A percentile compares a stretch with the other conserved stretches of the same genome.
phyloP scores from a whole-genome alignment of 2,888 invertebrate genomes.

The Axea sp. region DNA sequence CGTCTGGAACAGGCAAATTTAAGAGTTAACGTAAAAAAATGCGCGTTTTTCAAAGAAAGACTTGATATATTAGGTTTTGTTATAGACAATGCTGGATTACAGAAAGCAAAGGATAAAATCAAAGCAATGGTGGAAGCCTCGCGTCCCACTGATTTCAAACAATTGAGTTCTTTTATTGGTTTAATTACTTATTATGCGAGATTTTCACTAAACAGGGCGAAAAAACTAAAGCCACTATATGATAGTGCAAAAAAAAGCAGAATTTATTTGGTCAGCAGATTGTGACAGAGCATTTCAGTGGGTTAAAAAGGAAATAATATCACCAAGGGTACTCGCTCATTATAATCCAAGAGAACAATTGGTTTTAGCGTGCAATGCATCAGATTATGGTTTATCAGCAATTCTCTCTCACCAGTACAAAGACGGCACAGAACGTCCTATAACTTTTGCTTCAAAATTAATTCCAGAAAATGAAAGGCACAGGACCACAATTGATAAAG shows the following conservation, averaged over 20 bases:
- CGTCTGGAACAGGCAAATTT: slow-evolving; percentile 6
- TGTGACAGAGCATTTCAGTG: background rate
- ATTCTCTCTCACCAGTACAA: slow-evolving; percentile 34
- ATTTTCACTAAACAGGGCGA: slow-evolving; percentile 11
- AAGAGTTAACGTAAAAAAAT: slow-evolving; percentile 7
- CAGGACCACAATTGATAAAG: too few relatives aligned
- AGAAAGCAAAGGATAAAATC: slow-evolving; percentile 15
- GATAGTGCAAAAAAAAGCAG: slow-evolving; percentile 2
- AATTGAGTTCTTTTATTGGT: slow-evolving; percentile 17
- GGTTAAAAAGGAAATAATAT: background rate
- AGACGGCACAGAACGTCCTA: too few relatives aligned
- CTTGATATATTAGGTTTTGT: slow-evolving; percentile 14
- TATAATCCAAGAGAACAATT: too few relatives aligned
- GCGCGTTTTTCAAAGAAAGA: slow-evolving; percentile 8
- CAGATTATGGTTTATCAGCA: too few relatives aligned
- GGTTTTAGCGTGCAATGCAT: too few relatives aligned
- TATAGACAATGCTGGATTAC: slow-evolving; percentile 13
- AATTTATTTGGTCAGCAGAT: background rate
- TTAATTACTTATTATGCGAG: slow-evolving; percentile 23
- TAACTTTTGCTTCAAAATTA: too few relatives aligned
- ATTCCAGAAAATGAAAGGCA: too few relatives aligned
- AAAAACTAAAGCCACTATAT: slow-evolving; percentile 4
- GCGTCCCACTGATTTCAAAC: slow-evolving; percentile 14
- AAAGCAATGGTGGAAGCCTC: slow-evolving; percentile 25
- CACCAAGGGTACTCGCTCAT: too few relatives aligned